Conservation (phyloP, 2,113 vertebrate species). For the Oenanthe melanoleuca region DNA sequence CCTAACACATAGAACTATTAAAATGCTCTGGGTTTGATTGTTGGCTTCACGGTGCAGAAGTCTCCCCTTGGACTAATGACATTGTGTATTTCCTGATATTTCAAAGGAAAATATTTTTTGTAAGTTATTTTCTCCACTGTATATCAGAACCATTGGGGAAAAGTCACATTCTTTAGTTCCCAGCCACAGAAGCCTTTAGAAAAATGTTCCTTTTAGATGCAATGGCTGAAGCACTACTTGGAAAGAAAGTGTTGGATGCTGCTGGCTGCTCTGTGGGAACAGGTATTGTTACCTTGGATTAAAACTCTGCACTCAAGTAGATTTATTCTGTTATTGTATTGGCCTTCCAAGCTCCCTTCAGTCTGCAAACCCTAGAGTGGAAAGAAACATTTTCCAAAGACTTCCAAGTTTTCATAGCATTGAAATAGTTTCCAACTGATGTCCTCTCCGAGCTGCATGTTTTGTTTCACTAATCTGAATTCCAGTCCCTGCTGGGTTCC, state of each 20-base stretch:
- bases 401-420: background rate
- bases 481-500: conserved; percentile 36
- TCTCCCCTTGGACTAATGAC: background rate
- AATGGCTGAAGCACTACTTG: background rate
- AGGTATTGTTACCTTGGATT: background rate
- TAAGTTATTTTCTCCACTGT: conserved; percentile 15
- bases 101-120: background rate
- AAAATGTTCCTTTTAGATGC: conserved; percentile 21
- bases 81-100: conserved; percentile 4
- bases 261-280: background rate
- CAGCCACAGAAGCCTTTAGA: conserved; percentile 26
- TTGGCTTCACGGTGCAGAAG: background rate
- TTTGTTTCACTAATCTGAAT: conserved; percentile 51
- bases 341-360: background rate
- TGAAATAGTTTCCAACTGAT: conserved; percentile 12
- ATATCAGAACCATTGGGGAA: background rate
- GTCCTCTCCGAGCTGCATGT: conserved; percentile 70
- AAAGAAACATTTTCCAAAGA: conserved; percentile 29
- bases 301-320: conserved; percentile 9
- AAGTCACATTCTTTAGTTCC: background rate
- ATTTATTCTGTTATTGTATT: background rate
- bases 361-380: background rate
- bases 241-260: background rate
- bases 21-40: background rate
- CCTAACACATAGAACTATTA: conserved; percentile 28